Evolutionary conservation across 2,797 vertebrate species (phyloP).

Genomic region (Varecia variegata): DNA sequence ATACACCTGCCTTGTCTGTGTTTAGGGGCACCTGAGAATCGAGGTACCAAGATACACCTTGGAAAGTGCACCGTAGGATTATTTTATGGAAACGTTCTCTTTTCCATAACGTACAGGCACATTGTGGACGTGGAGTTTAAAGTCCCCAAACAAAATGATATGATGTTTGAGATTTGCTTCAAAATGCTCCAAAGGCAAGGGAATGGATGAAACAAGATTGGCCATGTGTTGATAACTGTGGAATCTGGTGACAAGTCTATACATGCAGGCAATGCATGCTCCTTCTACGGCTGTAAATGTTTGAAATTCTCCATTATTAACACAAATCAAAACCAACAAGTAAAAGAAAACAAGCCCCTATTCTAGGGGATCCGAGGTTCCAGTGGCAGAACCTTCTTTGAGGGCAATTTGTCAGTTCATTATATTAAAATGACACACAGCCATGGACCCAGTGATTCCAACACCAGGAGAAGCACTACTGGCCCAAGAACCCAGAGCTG

Average conservation of each 20-base stretch:
- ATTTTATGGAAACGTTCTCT: background rate
- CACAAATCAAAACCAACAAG: background rate
- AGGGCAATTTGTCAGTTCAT: background rate
- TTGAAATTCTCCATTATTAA: background rate
- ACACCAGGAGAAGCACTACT: background rate
- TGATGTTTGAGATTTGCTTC: background rate
- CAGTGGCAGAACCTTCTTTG: background rate
- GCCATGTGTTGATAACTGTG: background rate
- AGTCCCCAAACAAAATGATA: background rate
- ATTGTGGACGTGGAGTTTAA: background rate
- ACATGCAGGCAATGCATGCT: background rate
- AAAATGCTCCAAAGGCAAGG: background rate
- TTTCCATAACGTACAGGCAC: background rate
- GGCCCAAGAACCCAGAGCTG: background rate
- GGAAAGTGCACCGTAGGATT: background rate
- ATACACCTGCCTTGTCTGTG: background rate
- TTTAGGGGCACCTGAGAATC: background rate
- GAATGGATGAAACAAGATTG: background rate
- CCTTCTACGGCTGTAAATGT: background rate
- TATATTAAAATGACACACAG: background rate
- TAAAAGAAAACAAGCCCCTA: background rate
- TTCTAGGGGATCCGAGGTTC: background rate
- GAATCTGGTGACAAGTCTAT: background rate
- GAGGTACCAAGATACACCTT: background rate
- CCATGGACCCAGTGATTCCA: background rate